A percentile compares a stretch with the other conserved stretches of the same genome.
Evolutionary conservation across 2,888 invertebrate genomes (phyloP).

Genomic region (Acrocyrtus sp.): DNA sequence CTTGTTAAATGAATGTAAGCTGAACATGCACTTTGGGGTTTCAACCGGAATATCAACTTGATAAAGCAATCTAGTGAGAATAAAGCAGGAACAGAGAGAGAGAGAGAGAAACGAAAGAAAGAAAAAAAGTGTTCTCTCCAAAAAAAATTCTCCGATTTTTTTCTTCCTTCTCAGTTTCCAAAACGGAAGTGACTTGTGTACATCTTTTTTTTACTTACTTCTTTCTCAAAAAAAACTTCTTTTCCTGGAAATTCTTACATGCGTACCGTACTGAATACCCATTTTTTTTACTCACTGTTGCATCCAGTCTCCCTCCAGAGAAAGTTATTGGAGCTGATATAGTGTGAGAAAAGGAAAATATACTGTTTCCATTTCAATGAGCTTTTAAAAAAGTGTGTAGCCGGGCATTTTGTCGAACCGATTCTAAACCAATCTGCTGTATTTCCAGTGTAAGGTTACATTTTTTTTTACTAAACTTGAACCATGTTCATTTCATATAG

Average conservation of each 20-base stretch:
- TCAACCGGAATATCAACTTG: constrained; percentile 38
- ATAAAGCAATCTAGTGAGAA: constrained; percentile 39
- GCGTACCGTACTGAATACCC: no score
- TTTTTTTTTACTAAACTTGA: no score
- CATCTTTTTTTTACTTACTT: constrained; percentile 1
- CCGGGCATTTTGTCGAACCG: neutral
- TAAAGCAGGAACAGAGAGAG: no score
- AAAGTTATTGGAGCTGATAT: constrained; percentile 13
- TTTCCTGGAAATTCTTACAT: no score
- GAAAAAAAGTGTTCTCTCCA: constrained; percentile 23
- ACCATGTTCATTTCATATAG: no score
- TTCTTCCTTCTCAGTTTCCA: no score
- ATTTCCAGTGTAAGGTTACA: no score
- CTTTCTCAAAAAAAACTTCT: neutral
- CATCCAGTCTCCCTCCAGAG: neutral
- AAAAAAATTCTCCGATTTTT: constrained; percentile 25
- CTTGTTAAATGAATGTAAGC: constrained; percentile 35
- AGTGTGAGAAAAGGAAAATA: constrained; percentile 14
- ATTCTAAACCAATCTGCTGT: no score
- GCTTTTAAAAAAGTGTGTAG: neutral
- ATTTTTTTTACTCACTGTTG: constrained; percentile 27
- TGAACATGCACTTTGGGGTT: constrained; percentile 49
- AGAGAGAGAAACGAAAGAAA: no score
- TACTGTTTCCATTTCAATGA: constrained; percentile 27
- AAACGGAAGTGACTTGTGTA: constrained; percentile 42